phyloP scores from a whole-genome alignment of 2,888 invertebrate genomes.

The Toxonevra muliebris region DNA sequence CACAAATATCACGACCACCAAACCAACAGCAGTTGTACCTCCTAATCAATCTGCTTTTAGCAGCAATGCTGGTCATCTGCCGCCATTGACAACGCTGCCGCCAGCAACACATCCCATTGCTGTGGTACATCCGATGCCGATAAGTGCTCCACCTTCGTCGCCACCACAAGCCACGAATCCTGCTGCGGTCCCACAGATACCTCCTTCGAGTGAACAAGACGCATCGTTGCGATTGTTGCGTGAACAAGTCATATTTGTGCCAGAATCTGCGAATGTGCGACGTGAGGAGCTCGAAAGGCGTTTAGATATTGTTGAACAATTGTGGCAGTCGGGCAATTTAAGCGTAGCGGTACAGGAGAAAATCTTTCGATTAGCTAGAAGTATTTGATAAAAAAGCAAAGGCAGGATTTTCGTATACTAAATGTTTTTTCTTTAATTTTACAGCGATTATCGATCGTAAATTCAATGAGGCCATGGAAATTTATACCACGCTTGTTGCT shows the following conservation, averaged over 20 bases:
- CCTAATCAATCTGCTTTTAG: constrained; percentile 45
- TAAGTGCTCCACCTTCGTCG: constrained; percentile 21
- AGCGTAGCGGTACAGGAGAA: constrained; percentile 47
- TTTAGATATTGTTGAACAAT: constrained; percentile 49
- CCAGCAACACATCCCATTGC: constrained; percentile 47
- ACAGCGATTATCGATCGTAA: constrained; percentile 44
- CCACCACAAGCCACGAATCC: background rate
- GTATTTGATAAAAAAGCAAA: constrained; percentile 22
- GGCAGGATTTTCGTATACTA: background rate
- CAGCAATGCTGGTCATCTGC: constrained; percentile 34
- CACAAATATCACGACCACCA: constrained; percentile 41
- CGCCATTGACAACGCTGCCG: constrained; percentile 38
- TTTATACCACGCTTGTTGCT: constrained; percentile 49
- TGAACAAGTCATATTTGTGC: constrained; percentile 43
- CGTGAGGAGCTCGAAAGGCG: constrained; percentile 51
- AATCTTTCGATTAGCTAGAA: constrained; percentile 49
- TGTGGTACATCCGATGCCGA: constrained; percentile 52
- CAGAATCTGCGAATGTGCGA: constrained; percentile 47
- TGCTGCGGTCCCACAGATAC: constrained; percentile 24
- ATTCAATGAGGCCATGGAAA: constrained; percentile 52
- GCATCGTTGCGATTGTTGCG: constrained; percentile 43
- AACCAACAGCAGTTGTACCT: constrained; percentile 54
- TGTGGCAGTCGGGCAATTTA: constrained; percentile 51
- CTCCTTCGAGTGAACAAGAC: constrained; percentile 42
- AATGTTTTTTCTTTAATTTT: constrained; percentile 9